phyloP scores from a whole-genome alignment of 1,140 invertebrate species.

The Euwallacea similis region DNA sequence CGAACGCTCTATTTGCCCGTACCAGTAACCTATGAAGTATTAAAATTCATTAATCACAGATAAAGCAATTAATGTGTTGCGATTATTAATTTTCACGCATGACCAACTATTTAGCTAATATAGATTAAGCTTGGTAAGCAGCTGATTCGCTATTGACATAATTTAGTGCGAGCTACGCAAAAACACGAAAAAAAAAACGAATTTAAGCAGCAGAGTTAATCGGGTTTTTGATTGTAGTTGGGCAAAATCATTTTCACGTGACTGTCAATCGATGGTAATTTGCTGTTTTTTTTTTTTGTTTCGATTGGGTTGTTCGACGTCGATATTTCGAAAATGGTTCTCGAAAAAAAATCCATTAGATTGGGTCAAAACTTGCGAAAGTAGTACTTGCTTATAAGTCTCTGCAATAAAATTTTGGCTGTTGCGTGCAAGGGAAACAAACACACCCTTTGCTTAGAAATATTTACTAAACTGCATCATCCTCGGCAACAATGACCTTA shows the following conservation, averaged over 20 bases:
- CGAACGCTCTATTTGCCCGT: no score
- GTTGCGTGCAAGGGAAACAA: no score
- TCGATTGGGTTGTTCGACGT: not conserved
- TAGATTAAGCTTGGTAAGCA: conserved; percentile 10
- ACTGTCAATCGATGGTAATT: no score
- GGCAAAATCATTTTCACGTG: not conserved
- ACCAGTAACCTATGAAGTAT: no score
- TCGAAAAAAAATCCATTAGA: not conserved
- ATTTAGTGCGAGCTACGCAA: not conserved
- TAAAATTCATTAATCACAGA: no score
- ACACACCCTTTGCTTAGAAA: no score
- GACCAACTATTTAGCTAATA: conserved; percentile 12
- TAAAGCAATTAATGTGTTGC: conserved; percentile 3
- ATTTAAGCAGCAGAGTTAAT: not conserved
- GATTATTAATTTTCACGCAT: conserved; percentile 13
- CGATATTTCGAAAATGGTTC: not conserved
- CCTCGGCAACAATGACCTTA: no score
- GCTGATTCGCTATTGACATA: conserved; percentile 17
- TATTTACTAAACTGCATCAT: no score
- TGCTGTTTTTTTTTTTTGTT: no score
- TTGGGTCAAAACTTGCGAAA: no score
- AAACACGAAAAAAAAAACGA: not conserved
- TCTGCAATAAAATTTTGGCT: no score
- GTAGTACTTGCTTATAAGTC: no score
- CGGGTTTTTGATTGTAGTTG: not conserved